Conservation (phyloP, 2,797 vertebrate species). For the Enteromius radiatus region DNA sequence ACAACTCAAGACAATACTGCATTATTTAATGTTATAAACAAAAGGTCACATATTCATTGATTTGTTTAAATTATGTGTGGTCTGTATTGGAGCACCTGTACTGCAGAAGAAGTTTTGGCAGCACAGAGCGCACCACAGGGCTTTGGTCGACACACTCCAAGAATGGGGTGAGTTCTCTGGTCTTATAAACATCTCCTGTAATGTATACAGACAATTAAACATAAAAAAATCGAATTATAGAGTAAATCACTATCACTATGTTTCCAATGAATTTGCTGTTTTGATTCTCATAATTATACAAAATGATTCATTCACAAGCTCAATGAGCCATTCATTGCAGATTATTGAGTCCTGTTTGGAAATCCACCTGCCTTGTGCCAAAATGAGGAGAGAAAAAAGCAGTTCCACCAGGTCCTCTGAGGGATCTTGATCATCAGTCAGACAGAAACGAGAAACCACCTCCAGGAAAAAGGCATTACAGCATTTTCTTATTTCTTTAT, state of each 20-base stretch:
- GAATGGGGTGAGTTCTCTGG: conserved; percentile 78
- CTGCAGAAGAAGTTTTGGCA: conserved; percentile 79
- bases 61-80: conserved; percentile 1
- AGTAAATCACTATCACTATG: no score
- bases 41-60: neutral
- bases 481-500: conserved; percentile 59
- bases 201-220: conserved; percentile 13
- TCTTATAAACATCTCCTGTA: conserved; percentile 74
- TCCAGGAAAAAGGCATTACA: conserved; percentile 82
- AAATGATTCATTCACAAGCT: neutral
- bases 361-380: conserved; percentile 67
- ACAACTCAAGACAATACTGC: neutral
- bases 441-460: conserved; percentile 79
- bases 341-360: neutral
- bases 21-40: neutral
- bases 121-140: conserved; percentile 79
- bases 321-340: neutral
- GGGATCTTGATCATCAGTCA: conserved; percentile 67
- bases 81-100: conserved; percentile 67
- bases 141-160: conserved; percentile 79
- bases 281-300: neutral
- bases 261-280: neutral
- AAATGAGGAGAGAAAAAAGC: conserved; percentile 79
- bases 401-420: conserved; percentile 73
- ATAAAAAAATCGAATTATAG: neutral